These are phyloP conservation scores for Heterohyrax brucei DNA, from an alignment of 2,797 vertebrate genomes.

Conservation along the genomic window DNA sequence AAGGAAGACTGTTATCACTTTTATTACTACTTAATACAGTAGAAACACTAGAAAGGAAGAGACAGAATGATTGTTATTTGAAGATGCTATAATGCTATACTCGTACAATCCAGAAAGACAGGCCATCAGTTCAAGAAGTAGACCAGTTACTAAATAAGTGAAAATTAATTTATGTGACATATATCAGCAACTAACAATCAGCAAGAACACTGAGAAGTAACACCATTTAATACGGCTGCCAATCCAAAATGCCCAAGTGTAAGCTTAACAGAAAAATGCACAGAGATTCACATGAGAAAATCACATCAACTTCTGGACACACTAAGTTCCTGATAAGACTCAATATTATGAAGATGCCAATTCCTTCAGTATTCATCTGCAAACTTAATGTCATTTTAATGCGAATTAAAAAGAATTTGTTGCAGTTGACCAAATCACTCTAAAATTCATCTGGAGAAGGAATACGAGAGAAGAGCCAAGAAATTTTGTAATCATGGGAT, in stretches of 20 bases:
- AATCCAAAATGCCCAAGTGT: neutral
- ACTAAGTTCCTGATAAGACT: neutral
- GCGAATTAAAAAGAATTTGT: slow-evolving; percentile 48
- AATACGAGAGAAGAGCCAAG: slow-evolving; percentile 74
- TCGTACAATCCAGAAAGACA: slow-evolving; percentile 14
- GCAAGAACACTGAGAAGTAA: slow-evolving; percentile 27
- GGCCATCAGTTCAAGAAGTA: neutral
- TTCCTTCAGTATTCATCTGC: slow-evolving; percentile 7
- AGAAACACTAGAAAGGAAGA: slow-evolving; percentile 35
- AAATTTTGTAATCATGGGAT: slow-evolving; percentile 81
- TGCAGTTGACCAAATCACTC: slow-evolving; percentile 72
- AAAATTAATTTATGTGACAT: slow-evolving; percentile 33
- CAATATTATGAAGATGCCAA: slow-evolving; percentile 30
- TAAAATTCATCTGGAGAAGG: slow-evolving; percentile 82
- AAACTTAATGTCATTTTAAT: slow-evolving; percentile 66
- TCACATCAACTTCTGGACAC: neutral
- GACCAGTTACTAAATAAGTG: neutral
- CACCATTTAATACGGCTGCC: neutral
- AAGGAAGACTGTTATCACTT: neutral
- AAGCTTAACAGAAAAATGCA: slow-evolving; percentile 37
- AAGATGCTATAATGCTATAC: neutral
- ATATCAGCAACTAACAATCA: slow-evolving; percentile 8
- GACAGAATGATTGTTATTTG: neutral
- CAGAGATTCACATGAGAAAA: slow-evolving; percentile 1
- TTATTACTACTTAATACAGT: neutral